phyloP scores from a whole-genome alignment of 92 coral and sea anemone species.

The Parazoanthus atlanticus region DNA sequence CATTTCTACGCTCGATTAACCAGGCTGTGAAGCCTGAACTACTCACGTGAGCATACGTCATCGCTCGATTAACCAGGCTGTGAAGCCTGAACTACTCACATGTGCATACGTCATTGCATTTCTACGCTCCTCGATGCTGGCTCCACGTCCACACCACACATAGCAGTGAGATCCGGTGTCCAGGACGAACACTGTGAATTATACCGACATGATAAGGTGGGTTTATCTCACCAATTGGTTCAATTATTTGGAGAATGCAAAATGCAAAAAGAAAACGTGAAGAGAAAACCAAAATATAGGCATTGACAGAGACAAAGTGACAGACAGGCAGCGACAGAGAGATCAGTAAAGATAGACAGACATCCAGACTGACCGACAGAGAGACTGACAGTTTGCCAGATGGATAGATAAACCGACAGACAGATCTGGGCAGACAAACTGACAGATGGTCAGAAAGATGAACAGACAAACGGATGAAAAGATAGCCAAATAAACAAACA shows the following conservation, averaged over 20 bases:
- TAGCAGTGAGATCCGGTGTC: constrained; percentile 81
- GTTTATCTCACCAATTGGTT: not conserved
- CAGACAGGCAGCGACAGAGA: too few relatives aligned
- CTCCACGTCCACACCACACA: constrained; percentile 82
- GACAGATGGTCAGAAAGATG: too few relatives aligned
- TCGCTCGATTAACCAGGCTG: not conserved
- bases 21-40: not conserved
- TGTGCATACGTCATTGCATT: constrained; percentile 82
- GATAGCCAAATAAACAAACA: too few relatives aligned
- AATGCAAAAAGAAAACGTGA: not conserved
- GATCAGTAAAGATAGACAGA: too few relatives aligned
- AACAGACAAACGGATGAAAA: too few relatives aligned
- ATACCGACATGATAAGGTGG: too few relatives aligned
- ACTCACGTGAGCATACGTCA: too few relatives aligned
- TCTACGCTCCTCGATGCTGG: constrained; percentile 90
- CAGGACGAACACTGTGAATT: constrained; percentile 68
- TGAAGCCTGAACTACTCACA: constrained; percentile 49
- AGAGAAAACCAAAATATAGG: not conserved
- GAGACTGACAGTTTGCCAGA: too few relatives aligned
- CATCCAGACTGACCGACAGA: too few relatives aligned
- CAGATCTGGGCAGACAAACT: too few relatives aligned
- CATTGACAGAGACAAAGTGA: too few relatives aligned
- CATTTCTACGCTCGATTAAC: constrained; percentile 67
- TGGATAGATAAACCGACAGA: too few relatives aligned
- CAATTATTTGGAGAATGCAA: not conserved